Conservation (phyloP, 2,797 vertebrate species). For the Semaprochilodus insignis region DNA sequence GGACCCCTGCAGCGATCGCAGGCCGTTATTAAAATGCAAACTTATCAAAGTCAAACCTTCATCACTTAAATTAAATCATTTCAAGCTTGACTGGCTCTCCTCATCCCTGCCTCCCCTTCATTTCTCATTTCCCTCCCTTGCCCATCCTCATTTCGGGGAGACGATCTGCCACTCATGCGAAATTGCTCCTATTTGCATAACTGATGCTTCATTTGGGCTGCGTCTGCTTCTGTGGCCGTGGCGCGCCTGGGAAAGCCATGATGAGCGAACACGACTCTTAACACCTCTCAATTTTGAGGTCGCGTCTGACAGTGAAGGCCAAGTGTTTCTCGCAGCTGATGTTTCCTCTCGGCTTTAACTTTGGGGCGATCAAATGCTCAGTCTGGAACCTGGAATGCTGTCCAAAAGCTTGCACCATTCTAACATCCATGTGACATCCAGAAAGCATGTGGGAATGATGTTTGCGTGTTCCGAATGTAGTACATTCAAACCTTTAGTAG, state of each 20-base stretch:
- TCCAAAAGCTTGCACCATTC: too few relatives aligned
- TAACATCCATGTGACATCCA: too few relatives aligned
- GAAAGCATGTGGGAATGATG: too few relatives aligned
- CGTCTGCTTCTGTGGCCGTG: slow-evolving; percentile 55
- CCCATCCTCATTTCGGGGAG: slow-evolving; percentile 72
- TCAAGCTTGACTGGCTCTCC: slow-evolving; percentile 77
- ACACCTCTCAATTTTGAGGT: slow-evolving; percentile 48
- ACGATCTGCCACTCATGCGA: slow-evolving; percentile 67
- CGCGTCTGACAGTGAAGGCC: slow-evolving; percentile 38
- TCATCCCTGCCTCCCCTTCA: slow-evolving; percentile 61
- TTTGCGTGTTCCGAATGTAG: too few relatives aligned
- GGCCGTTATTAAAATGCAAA: slow-evolving; percentile 76
- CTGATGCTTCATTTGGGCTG: slow-evolving; percentile 62
- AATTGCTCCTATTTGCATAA: slow-evolving; percentile 76
- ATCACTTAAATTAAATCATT: slow-evolving; percentile 84
- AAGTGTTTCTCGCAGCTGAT: slow-evolving; percentile 27
- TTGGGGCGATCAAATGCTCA: slow-evolving; percentile 17
- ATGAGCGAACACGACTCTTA: slow-evolving; percentile 27
- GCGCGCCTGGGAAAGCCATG: slow-evolving; percentile 49
- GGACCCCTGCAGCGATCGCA: slow-evolving; percentile 60
- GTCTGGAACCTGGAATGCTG: background rate
- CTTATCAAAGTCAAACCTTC: slow-evolving; percentile 82
- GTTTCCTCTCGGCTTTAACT: slow-evolving; percentile 39
- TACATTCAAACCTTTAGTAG: too few relatives aligned
- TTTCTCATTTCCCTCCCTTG: slow-evolving; percentile 72